phyloP scores from a whole-genome alignment of 2,888 invertebrate species.

The Apotomis capreana region DNA sequence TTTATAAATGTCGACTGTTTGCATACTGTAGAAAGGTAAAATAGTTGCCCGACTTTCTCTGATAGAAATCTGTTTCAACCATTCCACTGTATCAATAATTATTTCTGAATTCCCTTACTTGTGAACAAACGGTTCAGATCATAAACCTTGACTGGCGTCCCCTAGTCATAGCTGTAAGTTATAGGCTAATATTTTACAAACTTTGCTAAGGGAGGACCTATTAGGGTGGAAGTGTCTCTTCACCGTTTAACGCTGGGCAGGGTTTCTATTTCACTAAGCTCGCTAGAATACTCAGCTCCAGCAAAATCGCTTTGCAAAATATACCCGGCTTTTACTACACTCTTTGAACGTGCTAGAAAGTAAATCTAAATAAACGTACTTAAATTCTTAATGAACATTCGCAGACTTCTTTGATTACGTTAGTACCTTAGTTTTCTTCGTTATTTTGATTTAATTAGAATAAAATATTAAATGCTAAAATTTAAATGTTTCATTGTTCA shows the following conservation, averaged over 20 bases:
- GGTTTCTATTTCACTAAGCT: conserved; percentile 28
- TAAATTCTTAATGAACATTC: conserved; percentile 1
- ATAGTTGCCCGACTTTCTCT: no score
- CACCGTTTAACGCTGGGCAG: conserved; percentile 28
- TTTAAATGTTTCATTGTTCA: no score
- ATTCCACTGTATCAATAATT: background rate
- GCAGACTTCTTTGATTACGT: conserved; percentile 5
- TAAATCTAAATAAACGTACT: background rate
- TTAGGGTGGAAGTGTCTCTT: conserved; percentile 38
- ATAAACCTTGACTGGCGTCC: conserved; percentile 31
- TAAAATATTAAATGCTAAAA: no score
- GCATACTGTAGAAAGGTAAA: no score
- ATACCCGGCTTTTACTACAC: conserved; percentile 20
- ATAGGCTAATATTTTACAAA: conserved; percentile 41
- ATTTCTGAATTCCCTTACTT: conserved; percentile 6
- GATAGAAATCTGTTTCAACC: no score
- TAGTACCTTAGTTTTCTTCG: no score
- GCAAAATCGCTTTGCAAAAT: conserved; percentile 17
- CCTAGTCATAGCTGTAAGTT: conserved; percentile 40
- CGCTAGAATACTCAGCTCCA: conserved; percentile 9
- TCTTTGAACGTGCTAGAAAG: conserved; percentile 7
- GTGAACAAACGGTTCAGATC: conserved; percentile 24
- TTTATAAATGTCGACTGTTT: no score
- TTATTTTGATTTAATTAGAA: no score
- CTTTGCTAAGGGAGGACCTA: conserved; percentile 36